phyloP scores from a whole-genome alignment of 2,888 invertebrate genomes.

The Tinea semifulvella region DNA sequence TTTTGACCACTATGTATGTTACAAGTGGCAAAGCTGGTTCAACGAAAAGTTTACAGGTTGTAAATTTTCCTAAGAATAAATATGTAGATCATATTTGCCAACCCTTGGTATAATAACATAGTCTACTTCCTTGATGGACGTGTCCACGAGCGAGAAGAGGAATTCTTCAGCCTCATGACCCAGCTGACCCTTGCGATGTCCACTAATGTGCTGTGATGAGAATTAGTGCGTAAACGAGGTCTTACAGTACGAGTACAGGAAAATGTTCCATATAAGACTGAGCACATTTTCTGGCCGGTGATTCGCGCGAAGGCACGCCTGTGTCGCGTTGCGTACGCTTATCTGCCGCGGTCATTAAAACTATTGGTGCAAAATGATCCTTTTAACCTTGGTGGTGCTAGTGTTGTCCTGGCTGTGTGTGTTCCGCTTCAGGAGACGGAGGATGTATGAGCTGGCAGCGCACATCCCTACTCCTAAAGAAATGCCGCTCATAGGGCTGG shows the following conservation, averaged over 20 bases:
- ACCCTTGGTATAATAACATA: not conserved
- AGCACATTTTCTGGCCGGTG: slow-evolving; percentile 18
- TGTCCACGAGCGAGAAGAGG: not conserved
- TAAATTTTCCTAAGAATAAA: no score
- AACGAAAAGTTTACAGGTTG: no score
- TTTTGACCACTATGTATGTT: not conserved
- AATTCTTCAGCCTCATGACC: slow-evolving; percentile 28
- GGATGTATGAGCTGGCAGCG: slow-evolving; percentile 37
- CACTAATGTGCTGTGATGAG: slow-evolving; percentile 17
- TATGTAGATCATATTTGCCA: no score
- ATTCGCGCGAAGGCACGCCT: slow-evolving; percentile 17
- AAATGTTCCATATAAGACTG: slow-evolving; percentile 22
- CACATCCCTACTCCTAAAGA: slow-evolving; percentile 26
- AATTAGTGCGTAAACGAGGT: slow-evolving; percentile 26
- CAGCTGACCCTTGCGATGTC: slow-evolving; percentile 24
- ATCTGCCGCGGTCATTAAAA: not conserved
- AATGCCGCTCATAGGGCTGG: slow-evolving; percentile 37
- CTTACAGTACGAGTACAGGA: slow-evolving; percentile 22
- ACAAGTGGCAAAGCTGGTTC: no score
- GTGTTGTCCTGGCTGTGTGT: slow-evolving; percentile 27
- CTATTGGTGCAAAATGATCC: slow-evolving; percentile 8
- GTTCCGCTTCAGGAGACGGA: slow-evolving; percentile 35
- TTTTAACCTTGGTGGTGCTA: slow-evolving; percentile 24
- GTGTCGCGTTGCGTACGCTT: slow-evolving; percentile 7
- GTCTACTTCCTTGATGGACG: slow-evolving; percentile 25